Percentiles rank a stretch among this genome's conserved stretches.
Evolutionary conservation across 2,888 invertebrate species (phyloP).

Genomic region (Dasysyrphus tricinctus): DNA sequence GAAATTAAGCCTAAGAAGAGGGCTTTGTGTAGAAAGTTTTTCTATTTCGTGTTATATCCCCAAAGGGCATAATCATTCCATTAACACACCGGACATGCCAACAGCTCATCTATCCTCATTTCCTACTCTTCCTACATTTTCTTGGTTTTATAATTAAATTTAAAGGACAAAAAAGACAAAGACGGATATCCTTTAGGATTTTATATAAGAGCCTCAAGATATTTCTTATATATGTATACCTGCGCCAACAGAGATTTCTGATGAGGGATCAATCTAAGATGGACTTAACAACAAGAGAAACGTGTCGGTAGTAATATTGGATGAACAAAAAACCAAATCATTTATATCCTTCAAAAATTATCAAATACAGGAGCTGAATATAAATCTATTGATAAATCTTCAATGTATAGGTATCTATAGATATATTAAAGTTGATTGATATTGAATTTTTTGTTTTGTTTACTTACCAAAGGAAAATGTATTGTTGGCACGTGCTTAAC

Average conservation of each 20-base stretch:
- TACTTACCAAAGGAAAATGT: conserved; percentile 21
- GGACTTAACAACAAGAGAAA: not conserved
- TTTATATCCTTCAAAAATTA: conserved; percentile 6
- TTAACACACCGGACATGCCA: conserved; percentile 30
- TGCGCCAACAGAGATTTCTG: not conserved
- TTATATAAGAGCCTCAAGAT: not conserved
- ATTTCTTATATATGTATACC: not conserved
- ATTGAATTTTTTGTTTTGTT: conserved; percentile 17
- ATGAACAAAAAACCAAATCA: not conserved
- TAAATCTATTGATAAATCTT: not conserved
- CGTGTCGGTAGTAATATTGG: not conserved
- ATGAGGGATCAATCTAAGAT: conserved; percentile 6
- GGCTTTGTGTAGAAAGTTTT: conserved; percentile 1
- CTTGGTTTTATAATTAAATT: conserved; percentile 32
- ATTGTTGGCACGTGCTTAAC: conserved; percentile 28
- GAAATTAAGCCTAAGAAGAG: not conserved
- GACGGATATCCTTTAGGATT: conserved; percentile 5
- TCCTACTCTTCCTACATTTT: not conserved
- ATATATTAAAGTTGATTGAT: conserved; percentile 20
- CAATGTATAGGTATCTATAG: no score
- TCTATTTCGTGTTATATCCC: conserved; percentile 25
- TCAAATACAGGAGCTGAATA: not conserved
- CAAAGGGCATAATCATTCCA: conserved; percentile 22
- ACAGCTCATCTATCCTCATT: conserved; percentile 21
- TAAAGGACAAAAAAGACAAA: conserved; percentile 28